phyloP scores from a whole-genome alignment of 2,797 vertebrate genomes.

The Amblyraja radiata region DNA sequence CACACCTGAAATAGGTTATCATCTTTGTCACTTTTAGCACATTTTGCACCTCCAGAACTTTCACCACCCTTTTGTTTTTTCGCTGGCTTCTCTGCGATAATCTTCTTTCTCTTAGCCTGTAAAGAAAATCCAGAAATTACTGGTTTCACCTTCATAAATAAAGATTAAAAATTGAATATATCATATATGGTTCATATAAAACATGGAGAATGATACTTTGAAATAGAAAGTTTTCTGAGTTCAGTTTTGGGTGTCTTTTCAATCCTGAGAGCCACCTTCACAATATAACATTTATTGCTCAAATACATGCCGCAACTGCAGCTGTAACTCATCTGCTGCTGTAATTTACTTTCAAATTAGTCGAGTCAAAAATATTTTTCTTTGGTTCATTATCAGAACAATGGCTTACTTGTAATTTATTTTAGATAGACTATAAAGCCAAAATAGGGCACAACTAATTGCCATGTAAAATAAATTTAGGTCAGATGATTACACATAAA shows the following conservation, averaged over 20 bases:
- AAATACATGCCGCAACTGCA: neutral
- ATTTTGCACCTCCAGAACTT: slow-evolving; percentile 75
- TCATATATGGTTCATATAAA: too few relatives aligned
- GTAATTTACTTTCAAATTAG: neutral
- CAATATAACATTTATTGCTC: neutral
- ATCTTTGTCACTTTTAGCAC: slow-evolving; percentile 73
- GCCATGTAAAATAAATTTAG: neutral
- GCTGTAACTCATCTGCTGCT: neutral
- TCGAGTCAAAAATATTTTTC: neutral
- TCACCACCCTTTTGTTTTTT: slow-evolving; percentile 91
- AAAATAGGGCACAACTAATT: neutral
- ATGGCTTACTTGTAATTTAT: neutral
- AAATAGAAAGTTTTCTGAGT: too few relatives aligned
- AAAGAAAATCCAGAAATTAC: slow-evolving; percentile 34
- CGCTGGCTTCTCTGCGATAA: slow-evolving; percentile 70
- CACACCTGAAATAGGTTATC: slow-evolving; percentile 91
- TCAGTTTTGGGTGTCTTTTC: too few relatives aligned
- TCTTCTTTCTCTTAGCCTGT: slow-evolving; percentile 87
- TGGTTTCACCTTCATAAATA: neutral
- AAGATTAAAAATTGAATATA: neutral
- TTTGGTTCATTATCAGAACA: neutral
- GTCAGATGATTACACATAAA: neutral
- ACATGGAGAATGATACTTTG: too few relatives aligned
- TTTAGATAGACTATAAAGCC: neutral
- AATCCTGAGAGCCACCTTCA: neutral